phyloP scores from a whole-genome alignment of 1,140 invertebrate species.

The Thaumetopoea pityocampa region DNA sequence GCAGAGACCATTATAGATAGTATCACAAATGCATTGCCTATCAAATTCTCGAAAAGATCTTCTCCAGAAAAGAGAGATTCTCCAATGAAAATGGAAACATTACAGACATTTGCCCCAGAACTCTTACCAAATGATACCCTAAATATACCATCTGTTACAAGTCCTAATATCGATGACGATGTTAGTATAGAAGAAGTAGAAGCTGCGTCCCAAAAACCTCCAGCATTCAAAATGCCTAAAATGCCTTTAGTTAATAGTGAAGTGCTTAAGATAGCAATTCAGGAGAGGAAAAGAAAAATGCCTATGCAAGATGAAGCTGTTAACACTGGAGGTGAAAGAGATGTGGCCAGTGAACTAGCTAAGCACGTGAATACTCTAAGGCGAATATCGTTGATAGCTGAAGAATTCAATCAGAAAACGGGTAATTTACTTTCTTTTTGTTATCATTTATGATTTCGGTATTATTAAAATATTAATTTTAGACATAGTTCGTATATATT shows the following conservation, averaged over 20 bases:
- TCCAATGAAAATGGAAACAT: slow-evolving; percentile 50
- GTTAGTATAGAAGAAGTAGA: slow-evolving; percentile 12
- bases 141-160: slow-evolving; percentile 20
- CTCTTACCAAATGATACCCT: slow-evolving; percentile 44
- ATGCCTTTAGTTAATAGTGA: slow-evolving; percentile 58
- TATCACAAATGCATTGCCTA: slow-evolving; percentile 49
- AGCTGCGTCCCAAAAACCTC: slow-evolving; percentile 12
- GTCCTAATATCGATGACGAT: slow-evolving; percentile 11
- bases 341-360: slow-evolving; percentile 49
- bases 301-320: slow-evolving; percentile 44
- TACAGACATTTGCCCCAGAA: slow-evolving; percentile 53
- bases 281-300: slow-evolving; percentile 19
- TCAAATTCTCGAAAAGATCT: slow-evolving; percentile 42
- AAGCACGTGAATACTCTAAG: slow-evolving; percentile 54
- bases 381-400: slow-evolving; percentile 62
- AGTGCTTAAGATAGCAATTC: slow-evolving; percentile 37
- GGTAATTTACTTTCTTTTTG: slow-evolving; percentile 25
- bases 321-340: slow-evolving; percentile 45
- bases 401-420: slow-evolving; percentile 66
- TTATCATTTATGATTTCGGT: background rate
- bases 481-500: background rate
- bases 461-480: background rate
- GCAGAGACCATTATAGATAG: slow-evolving; percentile 56
- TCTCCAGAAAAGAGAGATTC: slow-evolving; percentile 40
- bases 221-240: slow-evolving; percentile 51